Base-by-base conservation (phyloP, 2,888 invertebrate genomes). In the Mythimna pallens region DNA sequence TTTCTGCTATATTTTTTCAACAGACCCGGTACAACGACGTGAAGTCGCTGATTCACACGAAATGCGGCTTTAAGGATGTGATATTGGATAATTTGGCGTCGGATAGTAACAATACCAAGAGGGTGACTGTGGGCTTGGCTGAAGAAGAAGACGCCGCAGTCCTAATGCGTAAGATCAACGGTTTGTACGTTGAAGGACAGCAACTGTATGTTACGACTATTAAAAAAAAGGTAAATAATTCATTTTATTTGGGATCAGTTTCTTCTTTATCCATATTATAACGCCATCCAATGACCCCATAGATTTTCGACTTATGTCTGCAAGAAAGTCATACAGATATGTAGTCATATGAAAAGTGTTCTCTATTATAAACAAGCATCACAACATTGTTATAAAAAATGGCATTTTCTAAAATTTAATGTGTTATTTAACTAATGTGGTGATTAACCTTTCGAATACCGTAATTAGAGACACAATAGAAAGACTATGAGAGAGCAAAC, bases 91-190 rank as follows among this genome's bases (percentile, higher is more conserved):
- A 90, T 70, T 76, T 92, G 59, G 57, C 84, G 0, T 54, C 22
- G 0, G 87, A 87, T 9, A 87, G 85, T 0, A 62, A 68, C 0
- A 65, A 69, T 6, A 63, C 65, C 0, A 92, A 89, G 78, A 87
- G 84, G 67, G 89, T 92, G n/a, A 92, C 91, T 0, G 86, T 92
- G 7, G 92, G 92, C 0, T 47, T 92, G 4, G 81, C 88, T 0
- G 87, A 87, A 17, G 90, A 91, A 1, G 88, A 86, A 34, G 92
- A 92, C 34, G 92, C 89, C 0, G 89, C 88, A 20, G 82, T 88
- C 0, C 71, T 92, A 1, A 81, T 85, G 40, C 76, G 88, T 6
- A 89, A 89, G 50, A 79, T 92, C 5, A 89, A 91, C 55, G 92
- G 92, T 0, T 25, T 88, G 7, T 81, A 71, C 50, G 3, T 89